These are phyloP conservation scores for Trachythela sp. DNA, from an alignment of 64 coral and sea anemone genomes.

Conservation along the genomic window DNA sequence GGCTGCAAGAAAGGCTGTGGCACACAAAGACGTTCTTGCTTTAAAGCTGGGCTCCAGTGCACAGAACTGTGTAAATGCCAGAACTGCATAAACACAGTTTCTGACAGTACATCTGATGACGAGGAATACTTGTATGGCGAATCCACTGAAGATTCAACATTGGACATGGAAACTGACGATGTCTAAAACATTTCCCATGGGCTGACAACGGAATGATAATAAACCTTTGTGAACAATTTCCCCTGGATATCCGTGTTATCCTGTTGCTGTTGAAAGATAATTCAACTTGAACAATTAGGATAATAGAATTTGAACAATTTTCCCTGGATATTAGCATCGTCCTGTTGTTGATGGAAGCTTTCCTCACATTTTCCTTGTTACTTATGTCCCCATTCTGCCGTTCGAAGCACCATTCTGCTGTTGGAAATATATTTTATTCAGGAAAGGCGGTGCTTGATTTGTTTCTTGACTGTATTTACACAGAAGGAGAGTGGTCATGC, in stretches of 20 bases:
- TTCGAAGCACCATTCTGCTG: background rate
- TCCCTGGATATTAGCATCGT: no score
- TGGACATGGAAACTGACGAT: background rate
- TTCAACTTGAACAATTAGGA: background rate
- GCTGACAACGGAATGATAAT: background rate
- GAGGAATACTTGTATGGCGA: background rate
- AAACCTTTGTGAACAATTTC: no score
- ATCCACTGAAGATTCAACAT: background rate
- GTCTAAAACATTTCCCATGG: background rate
- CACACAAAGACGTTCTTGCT: background rate
- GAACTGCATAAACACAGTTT: background rate
- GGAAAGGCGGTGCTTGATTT: background rate
- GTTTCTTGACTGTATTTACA: background rate
- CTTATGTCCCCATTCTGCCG: background rate
- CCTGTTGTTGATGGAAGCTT: no score
- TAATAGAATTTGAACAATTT: background rate
- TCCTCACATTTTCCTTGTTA: no score
- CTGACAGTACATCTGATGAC: background rate
- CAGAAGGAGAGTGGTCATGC: no score
- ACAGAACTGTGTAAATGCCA: background rate
- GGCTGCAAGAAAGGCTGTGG: background rate
- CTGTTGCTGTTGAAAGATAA: background rate
- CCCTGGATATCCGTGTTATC: no score
- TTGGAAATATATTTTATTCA: background rate
- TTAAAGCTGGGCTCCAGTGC: background rate